Conservation (phyloP, 2,888 invertebrate genomes). For the Syrista parreyssii region DNA sequence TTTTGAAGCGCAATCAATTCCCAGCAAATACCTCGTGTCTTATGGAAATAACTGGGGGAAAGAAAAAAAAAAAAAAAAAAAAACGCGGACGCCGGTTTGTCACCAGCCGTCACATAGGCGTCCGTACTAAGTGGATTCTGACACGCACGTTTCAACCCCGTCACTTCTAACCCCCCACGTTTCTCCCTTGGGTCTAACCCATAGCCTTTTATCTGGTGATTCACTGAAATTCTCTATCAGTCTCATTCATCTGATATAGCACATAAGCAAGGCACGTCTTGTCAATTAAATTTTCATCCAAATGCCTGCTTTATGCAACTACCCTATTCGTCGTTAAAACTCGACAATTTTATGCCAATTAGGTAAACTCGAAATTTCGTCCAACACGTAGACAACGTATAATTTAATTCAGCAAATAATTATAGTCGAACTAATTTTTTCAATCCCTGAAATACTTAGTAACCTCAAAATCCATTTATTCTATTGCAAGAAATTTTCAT, state of each 20-base stretch:
- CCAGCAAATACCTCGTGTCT: background rate
- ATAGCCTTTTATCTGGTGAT: conserved; percentile 20
- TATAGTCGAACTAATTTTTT: too few relatives aligned
- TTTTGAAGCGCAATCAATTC: background rate
- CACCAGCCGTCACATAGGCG: conserved; percentile 2
- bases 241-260: conserved; percentile 3
- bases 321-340: background rate
- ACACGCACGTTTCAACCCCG: conserved; percentile 30
- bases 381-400: background rate
- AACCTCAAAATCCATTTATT: too few relatives aligned
- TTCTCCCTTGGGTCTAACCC: conserved; percentile 4
- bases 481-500: too few relatives aligned
- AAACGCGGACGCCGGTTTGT: background rate
- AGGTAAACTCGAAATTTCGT: background rate
- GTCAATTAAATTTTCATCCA: background rate
- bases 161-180: background rate
- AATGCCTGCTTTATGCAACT: background rate
- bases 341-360: background rate
- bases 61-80: conserved; percentile 2
- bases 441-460: too few relatives aligned
- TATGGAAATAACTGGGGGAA: background rate
- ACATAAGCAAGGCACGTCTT: background rate
- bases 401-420: background rate
- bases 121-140: conserved; percentile 36
- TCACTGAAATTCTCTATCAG: conserved; percentile 28